phyloP scores from a whole-genome alignment of 2,113 vertebrate species.

The Pedetes capensis region DNA sequence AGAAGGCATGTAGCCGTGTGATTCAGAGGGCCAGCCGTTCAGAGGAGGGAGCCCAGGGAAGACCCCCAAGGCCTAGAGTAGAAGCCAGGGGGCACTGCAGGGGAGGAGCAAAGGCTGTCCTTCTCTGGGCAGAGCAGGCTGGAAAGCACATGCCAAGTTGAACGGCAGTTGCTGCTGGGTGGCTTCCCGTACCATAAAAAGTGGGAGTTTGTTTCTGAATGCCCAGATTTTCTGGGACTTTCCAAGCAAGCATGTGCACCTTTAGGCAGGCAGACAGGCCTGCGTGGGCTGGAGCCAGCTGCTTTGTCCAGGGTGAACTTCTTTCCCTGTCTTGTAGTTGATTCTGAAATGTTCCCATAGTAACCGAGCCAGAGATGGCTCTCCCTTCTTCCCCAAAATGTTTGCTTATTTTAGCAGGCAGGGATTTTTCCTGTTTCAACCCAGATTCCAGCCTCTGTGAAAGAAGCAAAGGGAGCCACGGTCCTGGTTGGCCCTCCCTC shows the following conservation, averaged over 20 bases:
- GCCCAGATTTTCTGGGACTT: not conserved
- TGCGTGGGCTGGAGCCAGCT: not conserved
- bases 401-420: constrained; percentile 80
- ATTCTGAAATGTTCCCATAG: constrained; percentile 79
- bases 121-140: not conserved
- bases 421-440: constrained; percentile 56
- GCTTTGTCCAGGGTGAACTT: constrained; percentile 42
- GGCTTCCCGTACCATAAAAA: not conserved
- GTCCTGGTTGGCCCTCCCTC: not conserved
- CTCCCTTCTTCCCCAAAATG: constrained; percentile 53
- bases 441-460: constrained; percentile 72
- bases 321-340: constrained; percentile 28
- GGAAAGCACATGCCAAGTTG: not conserved
- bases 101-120: not conserved
- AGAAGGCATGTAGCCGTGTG: not conserved
- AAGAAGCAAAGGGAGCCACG: constrained; percentile 51
- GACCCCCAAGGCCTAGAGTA: not conserved
- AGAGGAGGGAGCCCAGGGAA: no score
- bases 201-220: not conserved
- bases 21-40: not conserved
- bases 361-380: constrained; percentile 78
- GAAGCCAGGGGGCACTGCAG: not conserved
- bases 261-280: not conserved
- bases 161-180: not conserved
- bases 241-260: not conserved